Conservation (phyloP, 2,797 vertebrate genomes). For the Squalus acanthias region DNA sequence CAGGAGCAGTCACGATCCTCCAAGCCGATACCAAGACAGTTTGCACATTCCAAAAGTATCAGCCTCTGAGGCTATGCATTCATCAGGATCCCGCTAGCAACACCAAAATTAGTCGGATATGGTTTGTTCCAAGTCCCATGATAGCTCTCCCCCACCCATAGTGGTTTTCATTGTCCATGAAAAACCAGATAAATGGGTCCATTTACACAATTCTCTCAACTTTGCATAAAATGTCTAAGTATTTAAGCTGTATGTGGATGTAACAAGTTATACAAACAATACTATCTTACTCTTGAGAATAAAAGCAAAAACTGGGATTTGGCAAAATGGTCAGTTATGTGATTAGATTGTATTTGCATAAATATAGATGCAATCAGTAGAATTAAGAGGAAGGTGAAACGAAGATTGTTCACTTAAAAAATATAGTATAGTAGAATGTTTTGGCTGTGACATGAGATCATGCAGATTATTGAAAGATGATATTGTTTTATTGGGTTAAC, state of each 20-base stretch:
- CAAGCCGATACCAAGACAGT: background rate
- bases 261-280: background rate
- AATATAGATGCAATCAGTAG: too few relatives aligned
- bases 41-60: background rate
- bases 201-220: background rate
- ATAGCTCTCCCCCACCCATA: background rate
- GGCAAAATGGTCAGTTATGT: background rate
- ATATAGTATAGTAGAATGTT: background rate
- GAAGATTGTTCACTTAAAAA: background rate
- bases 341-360: background rate
- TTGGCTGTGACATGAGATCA: background rate
- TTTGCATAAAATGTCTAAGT: background rate
- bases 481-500: background rate
- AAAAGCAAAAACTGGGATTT: background rate
- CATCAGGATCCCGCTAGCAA: background rate
- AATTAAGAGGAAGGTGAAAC: background rate
- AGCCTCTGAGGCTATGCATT: background rate
- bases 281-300: background rate
- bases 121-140: background rate
- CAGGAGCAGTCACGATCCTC: background rate
- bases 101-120: background rate
- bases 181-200: background rate
- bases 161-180: background rate
- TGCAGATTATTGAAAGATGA: background rate
- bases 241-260: background rate